Conservation (phyloP, 1,140 invertebrate genomes). For the Pogonognathellus flavescens region DNA sequence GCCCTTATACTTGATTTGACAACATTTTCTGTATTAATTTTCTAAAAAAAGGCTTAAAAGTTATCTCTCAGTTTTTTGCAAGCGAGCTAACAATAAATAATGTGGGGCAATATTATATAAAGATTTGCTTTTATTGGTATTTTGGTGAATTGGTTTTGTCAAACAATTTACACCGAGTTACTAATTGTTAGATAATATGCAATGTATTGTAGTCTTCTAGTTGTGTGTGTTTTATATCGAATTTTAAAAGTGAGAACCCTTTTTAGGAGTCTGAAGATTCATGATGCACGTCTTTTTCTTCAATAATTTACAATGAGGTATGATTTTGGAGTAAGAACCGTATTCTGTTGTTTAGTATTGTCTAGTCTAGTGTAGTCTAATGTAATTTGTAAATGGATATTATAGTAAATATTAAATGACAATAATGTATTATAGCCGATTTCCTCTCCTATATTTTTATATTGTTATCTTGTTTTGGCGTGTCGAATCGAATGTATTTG, state of each 20-base stretch:
- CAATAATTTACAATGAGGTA: conserved; percentile 48
- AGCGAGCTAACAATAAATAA: no score
- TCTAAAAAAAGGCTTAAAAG: neutral
- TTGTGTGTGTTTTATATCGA: neutral
- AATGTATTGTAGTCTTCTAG: neutral
- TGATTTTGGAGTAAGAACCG: neutral
- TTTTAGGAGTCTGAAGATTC: conserved; percentile 41
- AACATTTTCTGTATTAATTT: neutral
- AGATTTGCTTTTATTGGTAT: neutral
- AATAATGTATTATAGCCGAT: neutral
- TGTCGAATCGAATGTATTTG: neutral
- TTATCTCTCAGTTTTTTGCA: no score
- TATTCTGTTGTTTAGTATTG: neutral
- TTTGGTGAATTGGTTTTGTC: neutral
- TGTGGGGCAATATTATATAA: neutral
- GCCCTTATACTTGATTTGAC: neutral
- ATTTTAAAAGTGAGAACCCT: conserved; percentile 19
- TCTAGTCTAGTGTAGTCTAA: neutral
- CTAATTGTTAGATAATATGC: neutral
- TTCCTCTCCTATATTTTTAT: neutral
- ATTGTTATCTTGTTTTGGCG: neutral
- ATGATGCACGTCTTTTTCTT: conserved; percentile 19
- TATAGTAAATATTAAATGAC: neutral
- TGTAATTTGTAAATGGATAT: neutral
- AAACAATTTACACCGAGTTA: no score